Evolutionary conservation across 2,888 invertebrate species (phyloP), one percentile per base, ranked within the genome.

Genomic region (Cryptops parisi): DNA sequence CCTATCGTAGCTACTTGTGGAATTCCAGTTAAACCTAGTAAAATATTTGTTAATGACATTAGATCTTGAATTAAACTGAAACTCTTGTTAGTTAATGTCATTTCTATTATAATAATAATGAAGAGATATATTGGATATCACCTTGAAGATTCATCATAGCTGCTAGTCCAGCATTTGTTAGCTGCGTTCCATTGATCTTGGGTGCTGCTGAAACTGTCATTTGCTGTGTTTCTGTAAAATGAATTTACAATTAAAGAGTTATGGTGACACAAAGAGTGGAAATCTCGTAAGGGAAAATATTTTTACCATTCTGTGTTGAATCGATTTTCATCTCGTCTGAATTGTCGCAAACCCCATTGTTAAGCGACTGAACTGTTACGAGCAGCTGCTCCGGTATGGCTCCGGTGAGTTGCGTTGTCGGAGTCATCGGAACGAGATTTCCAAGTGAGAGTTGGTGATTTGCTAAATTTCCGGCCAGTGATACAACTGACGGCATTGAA

Each of bases 321-420:
- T 51, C 43, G 17, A 52, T 22, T n/a, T 54, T 40, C 40, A 54
- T 25, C 22, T 54, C 39, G 9, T 53, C 54, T 15, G 50, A 44
- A 15, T 54, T 54, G 24, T 59, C 58, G 45, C 57, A 45, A 25
- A 48, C 53, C 6, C 53, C 52, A 40, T 55, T 52, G 15, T 52
- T 55, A 54, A 57, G 52, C 24, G 55, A 56, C 44, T 59, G 59
- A 4, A 59, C 59, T 27, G 57, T 57, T 23, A 59, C 58, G 9
- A 55, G 26, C 33, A 59, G 50, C 23, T 58, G 59, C 15, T 59
- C 59, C 6, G 47, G 51, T 21, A 57, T 24, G 3, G 45, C 33
- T 19, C 52, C 52, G n/a, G 52, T 26, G 4, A 52, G 33, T 45
- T 52, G 52, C 17, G 48, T 54, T 25, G 55, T 53, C 17, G 58